Evolutionary conservation across 2,888 invertebrate species (phyloP), one percentile per base, ranked within the genome.

Genomic region (Aleiodes leptofemur): DNA sequence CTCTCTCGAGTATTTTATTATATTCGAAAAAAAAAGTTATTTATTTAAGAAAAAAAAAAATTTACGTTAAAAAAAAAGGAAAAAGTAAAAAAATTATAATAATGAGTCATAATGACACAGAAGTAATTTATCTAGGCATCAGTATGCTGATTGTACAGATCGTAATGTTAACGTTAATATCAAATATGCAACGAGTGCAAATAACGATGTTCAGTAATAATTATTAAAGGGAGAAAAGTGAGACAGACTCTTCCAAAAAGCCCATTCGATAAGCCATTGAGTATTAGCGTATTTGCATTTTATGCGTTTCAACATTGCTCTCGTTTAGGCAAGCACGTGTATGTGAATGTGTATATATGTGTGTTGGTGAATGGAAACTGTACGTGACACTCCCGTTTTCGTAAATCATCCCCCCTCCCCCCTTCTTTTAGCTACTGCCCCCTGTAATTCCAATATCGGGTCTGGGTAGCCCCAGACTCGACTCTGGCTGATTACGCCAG

Each of bases 261-360:
- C 13, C 57, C 57, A 57, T 13, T 31, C 31, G 57, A 57, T 57
- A 57, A 57, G 57, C 57, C 29, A 11, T 31, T 23, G 29, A 57
- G 57, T 57, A 57, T 57, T 57, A 57, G 57, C 31, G 57, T 57
- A 57, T 57, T 57, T 57, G 57, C 57, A 57, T 57, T 57, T 57
- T 57, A 57, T 57, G 57, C 31, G 31, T 57, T 57, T 57, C 57
- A 57, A 4, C 57, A 31, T 13, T 31, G 31, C 13, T n/a, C 57
- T 57, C 57, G n/a, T 57, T 7, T 43, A 0, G 34, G 11, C 23
- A 23, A 23, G 23, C 23, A 23, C 2, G 23, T 23, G 23, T 23
- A 2, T 23, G 23, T 23, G 23, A 23, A 29, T 9, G 56, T 56
- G 56, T 13, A 56, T 56, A 23, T 23, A 23, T 23, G 23, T 34